Base-by-base conservation (phyloP, 30 jellyfish, hydroid and myxozoan species). In the Hydractinia symbiolongicarpus region DNA sequence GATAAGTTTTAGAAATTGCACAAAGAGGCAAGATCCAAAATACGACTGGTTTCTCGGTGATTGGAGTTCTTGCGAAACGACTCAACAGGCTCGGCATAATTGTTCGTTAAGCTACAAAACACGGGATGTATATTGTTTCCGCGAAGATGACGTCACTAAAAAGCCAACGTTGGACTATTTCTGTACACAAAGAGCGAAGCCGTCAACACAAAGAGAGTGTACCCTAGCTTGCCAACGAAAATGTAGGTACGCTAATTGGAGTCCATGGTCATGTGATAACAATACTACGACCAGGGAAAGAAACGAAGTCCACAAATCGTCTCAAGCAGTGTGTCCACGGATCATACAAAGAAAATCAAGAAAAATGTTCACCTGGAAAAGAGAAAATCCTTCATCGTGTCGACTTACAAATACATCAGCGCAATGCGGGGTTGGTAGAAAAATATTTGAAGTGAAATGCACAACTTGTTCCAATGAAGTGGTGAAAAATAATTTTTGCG, bases 291-390 rank as follows among this genome's bases (percentile, higher is more conserved):
- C 19, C 19, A 64, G 74, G 40, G 17, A 44, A 64, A 64, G 74
- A 13, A 4, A 64, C 9, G 7, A n/a, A 64, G 40, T 64, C 52
- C 19, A 64, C 40, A 64, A n/a, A n/a, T 64, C 74, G 9, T 13
- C 40, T n/a, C 52, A 51, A 1, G 52, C 40, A n/a, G 74, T n/a
- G 9, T 64, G 74, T 64, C 74, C 74, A 64, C 74, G 74, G 19
- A 64, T 64, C 4, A 44, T n/a, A 64, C 74, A 64, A 64, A 64
- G 40, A 13, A 51, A n/a, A 13, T 51, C 8, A n/a, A n/a, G 74
- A 4, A 13, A 64, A 6, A 64, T n/a, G 0, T 64, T 6, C 40
- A 30, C 44, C 44, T 30, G 44, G 44, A 30, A 30, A 30, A 1
- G 44, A 30, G 44, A 30, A 30, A 30, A 30, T 30, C 44, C 44